Evolutionary conservation across 2,797 vertebrate genomes (phyloP).

Genomic region (Capromys pilorides): DNA sequence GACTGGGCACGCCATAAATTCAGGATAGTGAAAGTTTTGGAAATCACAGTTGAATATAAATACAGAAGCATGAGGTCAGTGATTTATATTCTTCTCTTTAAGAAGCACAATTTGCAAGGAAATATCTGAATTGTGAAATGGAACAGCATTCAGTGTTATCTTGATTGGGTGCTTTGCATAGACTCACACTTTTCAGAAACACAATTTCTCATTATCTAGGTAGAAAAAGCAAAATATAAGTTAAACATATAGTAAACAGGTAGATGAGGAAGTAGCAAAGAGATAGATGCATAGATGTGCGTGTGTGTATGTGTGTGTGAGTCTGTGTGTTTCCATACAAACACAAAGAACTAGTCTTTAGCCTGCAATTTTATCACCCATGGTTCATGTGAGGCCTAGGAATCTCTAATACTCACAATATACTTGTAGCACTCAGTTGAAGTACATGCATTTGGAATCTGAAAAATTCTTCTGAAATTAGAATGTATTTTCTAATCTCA

Average conservation of each 20-base stretch:
- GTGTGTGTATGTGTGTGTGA: not conserved
- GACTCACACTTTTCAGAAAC: not conserved
- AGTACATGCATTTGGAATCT: slow-evolving; percentile 45
- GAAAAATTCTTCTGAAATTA: slow-evolving; percentile 76
- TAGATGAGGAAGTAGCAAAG: not conserved
- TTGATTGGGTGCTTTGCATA: not conserved
- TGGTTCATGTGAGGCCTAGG: fast-evolving
- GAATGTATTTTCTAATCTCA: slow-evolving; percentile 78
- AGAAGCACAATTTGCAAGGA: not conserved
- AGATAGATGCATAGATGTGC: too few relatives aligned
- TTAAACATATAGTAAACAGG: not conserved
- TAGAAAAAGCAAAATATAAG: not conserved
- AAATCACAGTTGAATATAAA: slow-evolving; percentile 50
- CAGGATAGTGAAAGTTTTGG: slow-evolving; percentile 20
- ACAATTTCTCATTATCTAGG: not conserved
- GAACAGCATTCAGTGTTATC: not conserved
- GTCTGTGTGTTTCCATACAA: not conserved
- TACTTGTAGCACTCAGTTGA: slow-evolving; percentile 13
- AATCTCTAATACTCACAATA: not conserved
- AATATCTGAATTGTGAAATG: not conserved
- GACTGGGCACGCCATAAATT: not conserved
- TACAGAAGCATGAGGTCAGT: slow-evolving; percentile 1
- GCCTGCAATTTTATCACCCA: not conserved
- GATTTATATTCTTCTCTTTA: not conserved
- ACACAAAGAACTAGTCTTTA: slow-evolving; percentile 43